Conservation (phyloP, 2,797 vertebrate genomes). For the Enteromius treurensis region DNA sequence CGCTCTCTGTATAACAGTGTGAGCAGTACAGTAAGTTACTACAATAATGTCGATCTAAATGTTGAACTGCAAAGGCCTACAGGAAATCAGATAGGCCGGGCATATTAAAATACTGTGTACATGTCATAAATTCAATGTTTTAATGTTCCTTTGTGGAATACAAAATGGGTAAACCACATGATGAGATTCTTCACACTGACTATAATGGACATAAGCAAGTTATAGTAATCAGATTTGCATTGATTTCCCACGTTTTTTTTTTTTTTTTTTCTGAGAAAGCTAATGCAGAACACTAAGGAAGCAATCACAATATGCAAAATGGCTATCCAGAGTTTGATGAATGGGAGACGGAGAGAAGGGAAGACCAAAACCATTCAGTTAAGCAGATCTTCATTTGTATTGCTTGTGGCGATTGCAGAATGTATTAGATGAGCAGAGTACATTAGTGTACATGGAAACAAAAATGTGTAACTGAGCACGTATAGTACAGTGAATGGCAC, state of each 20-base stretch:
- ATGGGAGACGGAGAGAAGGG: constrained; percentile 48
- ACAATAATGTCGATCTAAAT: neutral
- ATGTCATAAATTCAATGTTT: neutral
- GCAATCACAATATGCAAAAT: constrained; percentile 56
- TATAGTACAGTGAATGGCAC: neutral
- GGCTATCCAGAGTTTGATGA: constrained; percentile 30
- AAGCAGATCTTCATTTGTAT: constrained; percentile 16
- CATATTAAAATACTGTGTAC: neutral
- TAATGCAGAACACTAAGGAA: constrained; percentile 61
- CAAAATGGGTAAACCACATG: constrained; percentile 52
- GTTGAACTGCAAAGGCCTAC: neutral
- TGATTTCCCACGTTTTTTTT: constrained; percentile 64
- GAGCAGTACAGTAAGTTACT: neutral
- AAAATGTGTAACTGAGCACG: neutral
- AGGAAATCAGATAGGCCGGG: neutral
- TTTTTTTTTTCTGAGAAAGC: constrained; percentile 62
- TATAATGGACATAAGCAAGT: constrained; percentile 67
- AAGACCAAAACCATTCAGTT: neutral
- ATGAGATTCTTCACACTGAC: constrained; percentile 57
- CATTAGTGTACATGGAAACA: neutral
- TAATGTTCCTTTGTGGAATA: constrained; percentile 47
- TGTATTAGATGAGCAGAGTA: neutral
- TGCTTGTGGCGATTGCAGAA: neutral
- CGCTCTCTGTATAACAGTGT: neutral
- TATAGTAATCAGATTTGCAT: constrained; percentile 68